These are phyloP conservation scores for Acipenser ruthenus DNA, from an alignment of 2,797 vertebrate species.

Conservation along the genomic window DNA sequence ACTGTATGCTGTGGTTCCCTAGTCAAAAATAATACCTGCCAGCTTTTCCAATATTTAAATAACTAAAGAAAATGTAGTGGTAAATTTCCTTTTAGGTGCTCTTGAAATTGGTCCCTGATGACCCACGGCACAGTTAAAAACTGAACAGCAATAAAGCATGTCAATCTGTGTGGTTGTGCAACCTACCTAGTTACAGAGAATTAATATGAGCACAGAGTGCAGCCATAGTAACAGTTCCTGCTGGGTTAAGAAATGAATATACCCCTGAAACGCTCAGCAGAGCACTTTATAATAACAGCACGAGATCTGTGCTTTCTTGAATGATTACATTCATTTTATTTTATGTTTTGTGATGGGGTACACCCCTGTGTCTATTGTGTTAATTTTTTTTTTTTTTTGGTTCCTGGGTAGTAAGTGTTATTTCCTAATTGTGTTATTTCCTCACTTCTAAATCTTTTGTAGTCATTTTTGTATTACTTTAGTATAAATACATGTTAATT, in stretches of 20 bases:
- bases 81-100: constrained; percentile 2
- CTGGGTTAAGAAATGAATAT: background rate
- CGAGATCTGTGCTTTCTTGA: background rate
- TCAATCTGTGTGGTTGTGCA: background rate
- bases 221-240: background rate
- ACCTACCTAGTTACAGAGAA: background rate
- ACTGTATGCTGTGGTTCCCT: too few species aligned
- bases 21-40: too few species aligned
- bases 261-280: background rate
- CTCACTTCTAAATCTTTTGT: too few species aligned
- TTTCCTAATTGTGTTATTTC: too few species aligned
- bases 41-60: background rate
- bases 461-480: too few species aligned
- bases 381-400: too few species aligned
- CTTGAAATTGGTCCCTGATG: background rate
- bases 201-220: background rate
- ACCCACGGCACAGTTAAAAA: background rate
- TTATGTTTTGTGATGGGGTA: too few species aligned
- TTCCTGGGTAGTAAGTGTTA: too few species aligned
- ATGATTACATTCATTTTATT: too few species aligned
- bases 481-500: too few species aligned
- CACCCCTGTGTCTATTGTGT: too few species aligned
- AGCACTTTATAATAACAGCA: background rate
- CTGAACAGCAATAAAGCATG: background rate
- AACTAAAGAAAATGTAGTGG: background rate